Base-by-base conservation (phyloP, 2,113 vertebrate species). In the Sterrhoptilus dennistouni region DNA sequence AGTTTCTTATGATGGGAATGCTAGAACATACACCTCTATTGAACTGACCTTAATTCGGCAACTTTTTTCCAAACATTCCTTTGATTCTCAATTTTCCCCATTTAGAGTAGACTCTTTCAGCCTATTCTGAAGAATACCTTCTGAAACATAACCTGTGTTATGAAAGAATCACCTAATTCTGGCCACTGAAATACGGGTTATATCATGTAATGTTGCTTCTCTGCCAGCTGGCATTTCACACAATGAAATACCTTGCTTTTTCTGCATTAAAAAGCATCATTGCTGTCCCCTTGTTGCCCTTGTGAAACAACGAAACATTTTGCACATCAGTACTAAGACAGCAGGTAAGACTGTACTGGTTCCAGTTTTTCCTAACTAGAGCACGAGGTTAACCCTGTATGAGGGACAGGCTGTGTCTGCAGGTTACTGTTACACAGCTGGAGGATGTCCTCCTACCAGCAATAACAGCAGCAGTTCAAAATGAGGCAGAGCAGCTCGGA, bases 161-260 rank as follows among this genome's bases (percentile, higher is more conserved):
- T 71, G 31, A 77, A 89, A 52, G 35, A 45, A 81, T 60, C 44
- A 52, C 33, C 87, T 93, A 57, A 69, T 88, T 80, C 47, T 92
- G 69, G 52, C 69, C 35, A 23, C 40, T 90, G 68, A 70, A 63
- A 31, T 60, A 36, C 0, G 0, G 20, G 27, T 78, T 84, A 15
- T 56, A n/a, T 70, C 56, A n/a, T 7, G 24, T 40, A 59, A 60
- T 5, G 35, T 12, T 77, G 20, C 47, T 70, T 72, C 47, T 90
- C 44, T 75, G 72, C 4, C 4, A 95, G 35, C 42, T 61, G 79
- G 42, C 24, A 9, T 87, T 85, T 76, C 66, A 38, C 16, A 12
- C 28, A 31, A 49, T 42, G 40, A 79, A 94, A 53, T 47, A 57
- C 0, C 1, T 53, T 64, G 50, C 7, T 9, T 75, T 88, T 87